Evolutionary conservation across 2,797 vertebrate genomes (phyloP).

Genomic region (Ctenochaetus hawaiiensis): DNA sequence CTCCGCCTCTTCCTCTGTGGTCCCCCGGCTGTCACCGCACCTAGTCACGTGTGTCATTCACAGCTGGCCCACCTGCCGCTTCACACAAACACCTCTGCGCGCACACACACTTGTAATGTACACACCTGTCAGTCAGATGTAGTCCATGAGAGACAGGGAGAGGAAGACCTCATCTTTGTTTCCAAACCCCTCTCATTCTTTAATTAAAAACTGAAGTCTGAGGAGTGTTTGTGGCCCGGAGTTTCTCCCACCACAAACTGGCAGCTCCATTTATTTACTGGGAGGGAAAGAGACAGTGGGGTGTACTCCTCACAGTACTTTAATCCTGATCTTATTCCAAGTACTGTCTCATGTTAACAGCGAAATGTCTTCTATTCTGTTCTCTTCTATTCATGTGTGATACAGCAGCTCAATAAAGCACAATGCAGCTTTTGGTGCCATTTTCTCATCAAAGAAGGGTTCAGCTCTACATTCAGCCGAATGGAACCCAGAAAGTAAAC

Average conservation of each 20-base stretch:
- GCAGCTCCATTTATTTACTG: slow-evolving; percentile 43
- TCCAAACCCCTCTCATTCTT: slow-evolving; percentile 57
- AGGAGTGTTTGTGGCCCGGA: slow-evolving; percentile 39
- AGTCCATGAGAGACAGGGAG: slow-evolving; percentile 27
- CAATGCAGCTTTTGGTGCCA: not conserved
- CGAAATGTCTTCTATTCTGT: not conserved
- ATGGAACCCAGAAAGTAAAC: slow-evolving; percentile 4
- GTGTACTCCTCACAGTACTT: slow-evolving; percentile 1
- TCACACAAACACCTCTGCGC: slow-evolving; percentile 23
- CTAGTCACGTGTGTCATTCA: slow-evolving; percentile 73
- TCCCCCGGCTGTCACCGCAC: slow-evolving; percentile 66
- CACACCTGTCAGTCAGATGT: slow-evolving; percentile 51
- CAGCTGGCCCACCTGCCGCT: slow-evolving; percentile 71
- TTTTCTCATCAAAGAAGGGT: too few relatives aligned
- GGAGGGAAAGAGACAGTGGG: slow-evolving; percentile 24
- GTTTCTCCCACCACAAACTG: slow-evolving; percentile 38
- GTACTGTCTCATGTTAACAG: not conserved
- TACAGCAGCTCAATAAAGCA: slow-evolving; percentile 9
- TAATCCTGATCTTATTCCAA: slow-evolving; percentile 26
- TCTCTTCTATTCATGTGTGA: not conserved
- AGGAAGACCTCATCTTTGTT: slow-evolving; percentile 35
- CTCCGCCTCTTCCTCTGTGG: slow-evolving; percentile 53
- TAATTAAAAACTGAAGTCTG: slow-evolving; percentile 54
- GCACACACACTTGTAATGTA: not conserved
- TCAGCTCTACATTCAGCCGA: not conserved